These are phyloP conservation scores for Contarinia nasturtii DNA, from an alignment of 1,140 invertebrate genomes.

Conservation along the genomic window DNA sequence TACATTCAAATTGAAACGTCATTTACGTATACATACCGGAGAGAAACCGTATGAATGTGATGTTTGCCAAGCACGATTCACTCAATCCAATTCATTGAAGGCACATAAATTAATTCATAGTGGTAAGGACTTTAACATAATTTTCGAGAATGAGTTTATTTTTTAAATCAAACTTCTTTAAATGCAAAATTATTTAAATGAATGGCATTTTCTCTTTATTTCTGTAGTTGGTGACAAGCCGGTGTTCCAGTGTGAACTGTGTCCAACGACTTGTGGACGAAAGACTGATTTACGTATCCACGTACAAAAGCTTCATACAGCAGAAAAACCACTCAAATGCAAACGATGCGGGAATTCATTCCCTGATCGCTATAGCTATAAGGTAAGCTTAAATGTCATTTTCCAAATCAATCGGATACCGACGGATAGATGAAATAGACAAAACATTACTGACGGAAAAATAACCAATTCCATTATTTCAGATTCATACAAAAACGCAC, in stretches of 20 bases:
- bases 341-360: conserved; percentile 85
- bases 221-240: conserved; percentile 70
- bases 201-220: conserved; percentile 11
- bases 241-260: conserved; percentile 85
- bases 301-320: conserved; percentile 88
- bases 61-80: conserved; percentile 78
- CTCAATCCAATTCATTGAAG: conserved; percentile 89
- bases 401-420: too few relatives aligned
- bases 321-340: conserved; percentile 79
- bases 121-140: conserved; percentile 31
- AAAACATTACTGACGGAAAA: background rate
- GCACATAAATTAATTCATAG: conserved; percentile 89
- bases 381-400: conserved; percentile 16
- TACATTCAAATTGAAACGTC: conserved; percentile 91
- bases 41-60: conserved; percentile 71
- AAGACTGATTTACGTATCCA: conserved; percentile 94
- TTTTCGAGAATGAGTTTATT: too few relatives aligned
- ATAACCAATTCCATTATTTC: background rate
- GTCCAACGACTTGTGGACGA: conserved; percentile 88
- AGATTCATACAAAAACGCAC: conserved; percentile 41
- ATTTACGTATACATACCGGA: conserved; percentile 87
- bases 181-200: too few relatives aligned
- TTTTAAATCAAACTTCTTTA: too few relatives aligned
- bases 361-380: conserved; percentile 68
- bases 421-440: too few relatives aligned